phyloP scores from a whole-genome alignment of 2,113 vertebrate species.

The Grus americana region DNA sequence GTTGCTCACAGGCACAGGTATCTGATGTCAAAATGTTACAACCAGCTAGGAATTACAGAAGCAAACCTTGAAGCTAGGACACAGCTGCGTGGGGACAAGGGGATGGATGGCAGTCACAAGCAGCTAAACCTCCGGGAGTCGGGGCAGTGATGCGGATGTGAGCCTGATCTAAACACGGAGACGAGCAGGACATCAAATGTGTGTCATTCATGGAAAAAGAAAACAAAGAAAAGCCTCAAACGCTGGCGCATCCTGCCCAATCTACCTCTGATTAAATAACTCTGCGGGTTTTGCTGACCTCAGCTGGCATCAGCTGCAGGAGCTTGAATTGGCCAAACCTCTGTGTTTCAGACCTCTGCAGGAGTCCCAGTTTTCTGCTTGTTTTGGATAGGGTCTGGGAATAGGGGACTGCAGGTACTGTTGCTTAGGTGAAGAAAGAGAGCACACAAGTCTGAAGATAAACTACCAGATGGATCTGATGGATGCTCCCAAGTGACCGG shows the following conservation, averaged over 20 bases:
- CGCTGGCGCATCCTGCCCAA: fast-evolving
- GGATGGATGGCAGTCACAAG: background rate
- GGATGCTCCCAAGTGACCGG: background rate
- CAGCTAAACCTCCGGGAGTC: background rate
- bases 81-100: background rate
- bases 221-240: background rate
- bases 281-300: background rate
- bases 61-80: background rate
- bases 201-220: background rate
- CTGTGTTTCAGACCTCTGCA: background rate
- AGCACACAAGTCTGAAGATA: background rate
- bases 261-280: background rate
- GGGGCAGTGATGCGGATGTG: background rate
- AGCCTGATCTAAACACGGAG: background rate
- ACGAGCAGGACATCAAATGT: fast-evolving
- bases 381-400: background rate
- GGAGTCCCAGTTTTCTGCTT: background rate
- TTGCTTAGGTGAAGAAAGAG: background rate
- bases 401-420: background rate
- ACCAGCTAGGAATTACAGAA: background rate
- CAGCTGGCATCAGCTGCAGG: background rate
- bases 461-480: background rate
- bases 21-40: background rate
- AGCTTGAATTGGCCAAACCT: background rate
- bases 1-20: background rate